phyloP scores from a whole-genome alignment of 2,113 vertebrate genomes.

The Fukomys damarensis region DNA sequence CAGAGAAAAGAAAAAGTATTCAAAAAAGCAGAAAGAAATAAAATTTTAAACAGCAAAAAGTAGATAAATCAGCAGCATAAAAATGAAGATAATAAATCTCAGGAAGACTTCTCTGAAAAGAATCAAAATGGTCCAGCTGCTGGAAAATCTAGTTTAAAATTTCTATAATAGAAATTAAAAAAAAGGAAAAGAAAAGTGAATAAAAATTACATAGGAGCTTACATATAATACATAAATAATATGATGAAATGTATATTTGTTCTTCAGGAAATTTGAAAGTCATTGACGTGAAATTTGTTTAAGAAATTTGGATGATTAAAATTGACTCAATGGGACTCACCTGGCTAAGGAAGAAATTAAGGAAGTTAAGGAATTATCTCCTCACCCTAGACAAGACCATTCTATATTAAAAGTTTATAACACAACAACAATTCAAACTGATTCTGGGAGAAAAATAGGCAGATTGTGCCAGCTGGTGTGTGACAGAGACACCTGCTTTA shows the following conservation, averaged over 20 bases:
- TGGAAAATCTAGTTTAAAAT: slow-evolving; percentile 12
- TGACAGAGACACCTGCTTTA: background rate
- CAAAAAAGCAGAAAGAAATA: slow-evolving; percentile 37
- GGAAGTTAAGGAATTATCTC: background rate
- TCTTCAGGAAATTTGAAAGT: slow-evolving; percentile 12
- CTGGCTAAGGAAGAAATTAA: background rate
- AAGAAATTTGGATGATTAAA: slow-evolving; percentile 20
- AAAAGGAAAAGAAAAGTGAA: background rate
- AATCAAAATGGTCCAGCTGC: background rate
- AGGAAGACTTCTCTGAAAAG: background rate
- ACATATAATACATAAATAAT: background rate
- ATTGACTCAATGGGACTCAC: background rate
- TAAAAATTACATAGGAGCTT: background rate
- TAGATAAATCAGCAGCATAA: background rate
- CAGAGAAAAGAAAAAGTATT: background rate
- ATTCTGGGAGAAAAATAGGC: background rate
- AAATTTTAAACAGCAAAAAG: slow-evolving; percentile 8
- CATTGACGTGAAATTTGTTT: slow-evolving; percentile 30
- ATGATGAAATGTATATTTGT: background rate
- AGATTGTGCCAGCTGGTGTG: background rate
- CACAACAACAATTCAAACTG: background rate
- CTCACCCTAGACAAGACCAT: background rate
- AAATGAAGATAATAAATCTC: slow-evolving; percentile 3
- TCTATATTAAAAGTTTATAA: background rate
- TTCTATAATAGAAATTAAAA: background rate